These are phyloP conservation scores for Heterodera filipjevi DNA, from an alignment of 2,888 invertebrate species.

Conservation along the genomic window DNA sequence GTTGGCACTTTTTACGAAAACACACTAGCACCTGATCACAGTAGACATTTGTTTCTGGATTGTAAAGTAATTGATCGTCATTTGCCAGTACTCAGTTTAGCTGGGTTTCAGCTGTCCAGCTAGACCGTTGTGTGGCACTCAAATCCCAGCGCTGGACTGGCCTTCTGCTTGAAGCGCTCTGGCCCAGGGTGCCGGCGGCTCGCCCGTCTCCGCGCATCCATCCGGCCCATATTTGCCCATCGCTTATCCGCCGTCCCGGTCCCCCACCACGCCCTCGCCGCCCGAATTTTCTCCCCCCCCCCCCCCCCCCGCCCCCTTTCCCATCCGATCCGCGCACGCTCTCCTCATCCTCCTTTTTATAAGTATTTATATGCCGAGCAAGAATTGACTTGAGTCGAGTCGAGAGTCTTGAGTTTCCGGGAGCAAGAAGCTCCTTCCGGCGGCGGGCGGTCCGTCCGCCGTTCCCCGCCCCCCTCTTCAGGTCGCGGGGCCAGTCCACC, in stretches of 20 bases:
- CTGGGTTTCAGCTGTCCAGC: no score
- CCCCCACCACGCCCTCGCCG: background rate
- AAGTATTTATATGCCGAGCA: background rate
- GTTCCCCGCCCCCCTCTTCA: background rate
- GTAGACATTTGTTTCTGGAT: no score
- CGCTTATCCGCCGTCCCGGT: background rate
- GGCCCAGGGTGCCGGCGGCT: no score
- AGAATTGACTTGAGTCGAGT: no score
- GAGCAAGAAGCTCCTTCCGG: background rate
- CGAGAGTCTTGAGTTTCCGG: slow-evolving; percentile 8
- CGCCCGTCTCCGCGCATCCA: background rate
- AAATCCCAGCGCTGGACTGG: no score
- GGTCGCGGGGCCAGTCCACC: background rate
- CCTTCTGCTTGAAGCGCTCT: no score
- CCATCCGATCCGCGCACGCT: background rate
- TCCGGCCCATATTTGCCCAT: background rate
- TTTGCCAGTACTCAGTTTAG: no score
- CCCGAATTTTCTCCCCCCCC: background rate
- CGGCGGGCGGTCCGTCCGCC: background rate
- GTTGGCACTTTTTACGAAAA: no score
- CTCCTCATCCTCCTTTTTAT: background rate
- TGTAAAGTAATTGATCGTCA: no score
- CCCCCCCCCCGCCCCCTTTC: background rate
- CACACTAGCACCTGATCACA: no score
- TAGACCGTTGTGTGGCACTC: no score